A percentile compares a stretch with the other conserved stretches of the same genome.
These are phyloP conservation scores for Heliconius erato DNA, from an alignment of 2,888 invertebrate genomes.

Conservation along the genomic window DNA sequence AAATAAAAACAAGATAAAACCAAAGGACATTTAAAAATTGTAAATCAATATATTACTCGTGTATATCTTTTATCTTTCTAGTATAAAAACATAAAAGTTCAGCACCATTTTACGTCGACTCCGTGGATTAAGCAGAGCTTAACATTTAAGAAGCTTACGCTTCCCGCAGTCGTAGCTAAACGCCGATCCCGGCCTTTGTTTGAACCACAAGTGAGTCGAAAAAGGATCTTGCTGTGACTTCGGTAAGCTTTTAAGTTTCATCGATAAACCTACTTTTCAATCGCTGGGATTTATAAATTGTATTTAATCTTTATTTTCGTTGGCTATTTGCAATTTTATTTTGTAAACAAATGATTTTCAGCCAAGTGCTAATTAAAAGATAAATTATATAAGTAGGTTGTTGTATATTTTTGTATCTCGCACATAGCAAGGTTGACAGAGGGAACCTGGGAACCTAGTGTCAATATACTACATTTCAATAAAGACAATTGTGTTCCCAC, in stretches of 20 bases:
- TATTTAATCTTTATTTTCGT: background rate
- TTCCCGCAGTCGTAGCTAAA: slow-evolving; percentile 47
- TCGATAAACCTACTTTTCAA: slow-evolving; percentile 32
- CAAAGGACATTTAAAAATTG: no score
- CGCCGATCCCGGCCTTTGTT: slow-evolving; percentile 49
- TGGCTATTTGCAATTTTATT: no score
- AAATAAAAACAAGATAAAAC: background rate
- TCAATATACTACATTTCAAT: no score
- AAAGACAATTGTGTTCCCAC: no score
- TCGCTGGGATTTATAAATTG: background rate
- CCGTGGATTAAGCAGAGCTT: slow-evolving; percentile 46
- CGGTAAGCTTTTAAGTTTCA: background rate
- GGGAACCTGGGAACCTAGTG: no score
- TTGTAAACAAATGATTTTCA: no score
- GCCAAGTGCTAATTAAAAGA: no score
- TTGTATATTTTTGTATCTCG: no score
- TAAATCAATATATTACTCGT: background rate
- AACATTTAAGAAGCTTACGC: slow-evolving; percentile 50
- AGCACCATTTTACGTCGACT: slow-evolving; percentile 37
- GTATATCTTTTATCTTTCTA: slow-evolving; percentile 27
- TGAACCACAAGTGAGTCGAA: slow-evolving; percentile 48
- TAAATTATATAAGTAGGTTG: no score
- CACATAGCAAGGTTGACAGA: no score
- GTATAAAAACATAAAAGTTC: slow-evolving; percentile 36
- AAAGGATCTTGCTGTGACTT: slow-evolving; percentile 37